Base-by-base conservation (phyloP, 1,140 invertebrate genomes). In the Pachypsylla venusta region DNA sequence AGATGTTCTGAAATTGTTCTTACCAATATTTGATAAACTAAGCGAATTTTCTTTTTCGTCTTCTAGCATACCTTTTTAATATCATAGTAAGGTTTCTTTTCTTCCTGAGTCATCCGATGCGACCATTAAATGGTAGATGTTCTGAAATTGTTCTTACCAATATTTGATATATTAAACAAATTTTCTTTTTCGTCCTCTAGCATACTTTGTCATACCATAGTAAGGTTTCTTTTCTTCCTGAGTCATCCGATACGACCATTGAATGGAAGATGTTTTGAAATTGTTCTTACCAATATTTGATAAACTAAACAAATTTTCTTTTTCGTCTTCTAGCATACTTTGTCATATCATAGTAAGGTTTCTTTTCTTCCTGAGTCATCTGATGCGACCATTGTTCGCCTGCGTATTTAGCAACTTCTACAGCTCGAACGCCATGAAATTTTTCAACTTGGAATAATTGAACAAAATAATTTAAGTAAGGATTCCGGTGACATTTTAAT, bases 391-490 rank as follows among this genome's bases (percentile, higher is more conserved):
- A 48, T 48, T 48, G 42, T 10, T 10, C n/a, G 4, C 42, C 42
- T 22, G 42, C 42, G n/a, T 48, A 48, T n/a, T 48, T 48, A 4
- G 42, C 42, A n/a, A 48, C 42, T 22, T 19, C 42, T 19, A 3
- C 22, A 7, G 42, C 42, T 19, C 7, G 42, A 7, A 5, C 22
- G 4, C 42, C 42, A 4, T 48, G 4, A 19, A 48, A 48, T 22
- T n/a, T 4, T 19, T 48, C 42, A 7, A 10, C 7, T 48, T 22
- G 42, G 22, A 48, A 48, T 22, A 48, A 22, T 5, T 22, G 42
- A n/a, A 48, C 42, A 22, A 10, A 48, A 48, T 48, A 48, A 22
- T 48, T 48, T 22, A 48, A 48, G 42, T 48, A 48, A 48, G 42
- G n/a, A 22, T 48, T 48, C n/a, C 22, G 42, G 22, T 48, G 42